Conservation (phyloP, 2,113 vertebrate genomes). For the Corythoichthys intestinalis region DNA sequence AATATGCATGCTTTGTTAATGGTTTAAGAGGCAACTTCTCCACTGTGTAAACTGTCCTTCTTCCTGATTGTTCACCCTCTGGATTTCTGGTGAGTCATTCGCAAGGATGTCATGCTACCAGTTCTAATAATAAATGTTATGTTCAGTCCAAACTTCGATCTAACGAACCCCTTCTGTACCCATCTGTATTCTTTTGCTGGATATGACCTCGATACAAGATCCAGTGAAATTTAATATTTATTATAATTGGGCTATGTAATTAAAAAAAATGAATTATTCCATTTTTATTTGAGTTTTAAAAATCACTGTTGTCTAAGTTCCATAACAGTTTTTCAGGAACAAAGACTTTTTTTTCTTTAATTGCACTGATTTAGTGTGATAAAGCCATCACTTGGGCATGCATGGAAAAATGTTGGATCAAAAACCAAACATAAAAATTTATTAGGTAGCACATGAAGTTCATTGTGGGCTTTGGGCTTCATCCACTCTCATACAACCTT, state of each 20-base stretch:
- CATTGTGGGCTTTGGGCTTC: slow-evolving; percentile 16
- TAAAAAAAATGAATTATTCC: slow-evolving; percentile 5
- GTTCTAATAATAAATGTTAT: not conserved
- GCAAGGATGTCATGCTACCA: not conserved
- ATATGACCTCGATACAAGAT: not conserved
- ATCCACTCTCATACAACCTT: slow-evolving; percentile 17
- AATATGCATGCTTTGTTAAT: slow-evolving; percentile 23
- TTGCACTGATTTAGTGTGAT: slow-evolving; percentile 21
- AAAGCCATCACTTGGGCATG: slow-evolving; percentile 20
- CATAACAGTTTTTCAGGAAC: slow-evolving; percentile 8
- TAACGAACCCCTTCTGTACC: not conserved
- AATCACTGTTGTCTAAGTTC: not conserved
- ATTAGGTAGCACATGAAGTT: slow-evolving; percentile 15
- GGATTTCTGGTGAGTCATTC: slow-evolving; percentile 1
- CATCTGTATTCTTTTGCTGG: too few species aligned
- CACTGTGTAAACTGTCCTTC: not conserved
- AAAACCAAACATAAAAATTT: slow-evolving; percentile 7
- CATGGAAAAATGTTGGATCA: not conserved
- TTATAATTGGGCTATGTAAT: not conserved
- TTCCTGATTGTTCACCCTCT: not conserved
- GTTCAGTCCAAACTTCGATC: not conserved
- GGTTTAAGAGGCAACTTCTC: slow-evolving; percentile 21
- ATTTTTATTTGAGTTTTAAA: slow-evolving; percentile 13
- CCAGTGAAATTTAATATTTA: not conserved
- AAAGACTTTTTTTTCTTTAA: slow-evolving; percentile 30